A percentile compares a stretch with the other conserved stretches of the same genome.
Evolutionary conservation across 2,888 invertebrate species (phyloP).

Genomic region (Nomada flava): DNA sequence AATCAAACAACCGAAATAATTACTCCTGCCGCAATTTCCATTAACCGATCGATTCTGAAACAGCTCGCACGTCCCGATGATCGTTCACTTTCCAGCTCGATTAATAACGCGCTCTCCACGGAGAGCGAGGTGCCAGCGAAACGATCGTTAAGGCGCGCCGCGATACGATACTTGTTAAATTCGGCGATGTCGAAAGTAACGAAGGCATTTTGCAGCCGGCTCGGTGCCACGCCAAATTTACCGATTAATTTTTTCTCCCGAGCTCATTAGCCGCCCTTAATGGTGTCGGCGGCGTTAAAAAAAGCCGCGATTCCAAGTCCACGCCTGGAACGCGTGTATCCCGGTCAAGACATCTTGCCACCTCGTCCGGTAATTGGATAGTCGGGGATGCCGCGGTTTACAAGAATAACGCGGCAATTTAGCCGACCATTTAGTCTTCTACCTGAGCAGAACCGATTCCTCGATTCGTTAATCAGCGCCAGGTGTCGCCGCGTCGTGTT

Average conservation of each 20-base stretch:
- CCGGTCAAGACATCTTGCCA: constrained; percentile 62
- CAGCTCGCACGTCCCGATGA: neutral
- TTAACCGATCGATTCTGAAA: constrained; percentile 16
- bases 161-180: constrained; percentile 44
- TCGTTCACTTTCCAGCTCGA: constrained; percentile 8
- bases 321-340: constrained; percentile 60
- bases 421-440: constrained; percentile 68
- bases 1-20: neutral
- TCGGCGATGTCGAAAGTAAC: constrained; percentile 28
- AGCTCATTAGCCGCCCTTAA: constrained; percentile 68
- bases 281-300: constrained; percentile 59
- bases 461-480: constrained; percentile 74
- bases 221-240: constrained; percentile 49
- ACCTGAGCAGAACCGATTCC: constrained; percentile 64
- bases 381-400: constrained; percentile 68
- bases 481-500: constrained; percentile 61
- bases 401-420: constrained; percentile 73
- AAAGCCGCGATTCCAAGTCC: constrained; percentile 56
- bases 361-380: constrained; percentile 72
- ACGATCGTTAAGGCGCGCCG: constrained; percentile 11
- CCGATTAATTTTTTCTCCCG: constrained; percentile 57
- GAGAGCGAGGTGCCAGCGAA: neutral
- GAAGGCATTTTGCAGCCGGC: constrained; percentile 49
- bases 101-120: constrained; percentile 17
- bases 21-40: constrained; percentile 1